Base-by-base conservation (phyloP, 2,113 vertebrate species). In the Cinclus cinclus region DNA sequence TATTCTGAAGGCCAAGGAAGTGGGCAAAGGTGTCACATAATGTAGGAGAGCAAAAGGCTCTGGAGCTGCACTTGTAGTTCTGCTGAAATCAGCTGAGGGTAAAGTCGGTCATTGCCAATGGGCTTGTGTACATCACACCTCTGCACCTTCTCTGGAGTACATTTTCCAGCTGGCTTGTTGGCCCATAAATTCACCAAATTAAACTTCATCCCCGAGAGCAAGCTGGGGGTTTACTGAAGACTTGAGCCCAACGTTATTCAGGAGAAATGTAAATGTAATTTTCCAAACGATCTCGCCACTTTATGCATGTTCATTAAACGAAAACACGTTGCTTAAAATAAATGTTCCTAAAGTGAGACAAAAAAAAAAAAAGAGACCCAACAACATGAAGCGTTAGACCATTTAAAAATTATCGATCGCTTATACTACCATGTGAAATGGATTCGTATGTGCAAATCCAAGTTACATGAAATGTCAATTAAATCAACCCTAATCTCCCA, bases 401-500 rank as follows among this genome's bases (percentile, higher is more conserved):
- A 70, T 95, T 94, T 96, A 97, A 97, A 97, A 97, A 94, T 98
- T 96, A 97, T 90, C 87, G 53, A 63, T 96, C 91, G 16, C 91
- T 96, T 96, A 94, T 80, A 95, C 89, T 83, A 92, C 91, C 89
- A 94, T 93, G 77, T 90, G 91, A 97, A 98, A 95, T 77, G 87
- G 86, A 96, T 96, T 97, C 95, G 27, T 94, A 88, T 97, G 97
- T 97, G 97, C 97, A 98, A 97, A 97, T 96, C 86, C 85, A 84
- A 95, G 97, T 95, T 94, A 95, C 81, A 77, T 90, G 95, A 97
- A 97, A 97, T 97, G 97, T 96, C 97, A 97, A 77, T 97, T 98
- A 98, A 97, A 98, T 97, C 97, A 98, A 92, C 92, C 86, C 95
- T 97, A 93, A 97, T 98, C 96, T 98, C 97, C 96, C 96, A 97